phyloP scores from a whole-genome alignment of 2,888 invertebrate species.

The Dryocosmus kuriphilus region DNA sequence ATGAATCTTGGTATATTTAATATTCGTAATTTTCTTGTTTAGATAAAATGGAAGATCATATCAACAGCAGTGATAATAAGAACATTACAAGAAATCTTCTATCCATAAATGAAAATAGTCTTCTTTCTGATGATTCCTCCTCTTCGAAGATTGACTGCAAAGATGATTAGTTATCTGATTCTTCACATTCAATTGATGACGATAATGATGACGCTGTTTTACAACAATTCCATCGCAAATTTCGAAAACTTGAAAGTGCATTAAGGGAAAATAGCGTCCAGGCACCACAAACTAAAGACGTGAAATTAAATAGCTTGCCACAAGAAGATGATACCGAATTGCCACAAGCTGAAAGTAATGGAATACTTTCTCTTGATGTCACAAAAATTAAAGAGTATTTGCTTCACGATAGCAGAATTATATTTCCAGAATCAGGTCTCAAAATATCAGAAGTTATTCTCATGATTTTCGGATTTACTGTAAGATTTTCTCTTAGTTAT shows the following conservation, averaged over 20 bases:
- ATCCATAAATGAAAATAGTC: not conserved
- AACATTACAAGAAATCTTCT: not conserved
- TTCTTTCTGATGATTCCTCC: not conserved
- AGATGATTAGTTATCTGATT: not conserved
- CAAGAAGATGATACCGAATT: not conserved
- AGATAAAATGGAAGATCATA: not conserved
- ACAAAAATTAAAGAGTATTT: conserved; percentile 10
- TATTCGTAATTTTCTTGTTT: not conserved
- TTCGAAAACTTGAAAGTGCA: not conserved
- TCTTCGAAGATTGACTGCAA: not conserved
- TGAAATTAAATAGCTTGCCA: not conserved
- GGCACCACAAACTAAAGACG: not conserved
- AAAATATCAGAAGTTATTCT: conserved; percentile 39
- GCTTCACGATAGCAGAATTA: conserved; percentile 25
- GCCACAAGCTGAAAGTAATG: not conserved
- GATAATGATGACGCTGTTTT: not conserved
- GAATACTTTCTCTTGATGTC: not conserved
- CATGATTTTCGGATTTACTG: conserved; percentile 17
- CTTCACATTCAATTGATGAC: not conserved
- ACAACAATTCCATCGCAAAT: not conserved
- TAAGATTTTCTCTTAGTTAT: conserved; percentile 26
- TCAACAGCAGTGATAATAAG: not conserved
- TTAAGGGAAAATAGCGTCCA: not conserved
- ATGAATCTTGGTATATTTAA: not conserved
- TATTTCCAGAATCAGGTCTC: conserved; percentile 31